Base-by-base conservation (phyloP, 1,140 invertebrate species). In the Pseudomyrmex cubaensis region DNA sequence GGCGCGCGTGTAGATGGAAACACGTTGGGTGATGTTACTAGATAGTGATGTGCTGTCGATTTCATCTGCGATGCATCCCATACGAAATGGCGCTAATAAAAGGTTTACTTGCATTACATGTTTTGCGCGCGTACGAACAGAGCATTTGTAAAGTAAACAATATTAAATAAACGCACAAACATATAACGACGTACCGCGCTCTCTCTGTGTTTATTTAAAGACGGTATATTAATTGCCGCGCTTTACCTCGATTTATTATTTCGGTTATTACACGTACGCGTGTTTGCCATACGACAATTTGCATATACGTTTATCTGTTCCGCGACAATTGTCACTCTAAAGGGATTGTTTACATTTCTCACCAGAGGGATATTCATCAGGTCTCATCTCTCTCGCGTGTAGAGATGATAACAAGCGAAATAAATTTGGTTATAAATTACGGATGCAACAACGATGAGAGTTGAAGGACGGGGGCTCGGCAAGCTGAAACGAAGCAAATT, bases 351-450 rank as follows among this genome's bases (percentile, higher is more conserved):
- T 80, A 70, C 76, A 72, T 80, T 80, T 80, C 76, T 80, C 76
- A 20, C 52, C 52, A 48, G 75, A 48, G 66, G 20, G 44, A 52
- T 80, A 80, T 80, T 80, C 66, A 80, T 80, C 72, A 72, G 66
- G 44, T 25, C 20, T 25, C 20, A 25, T 70, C 54, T 46, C 76
- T 46, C 76, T 44, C 46, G 22, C 54, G 48, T 77, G 7, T 35
- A 35, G 66, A 50, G 46, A 59, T 70, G 66, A 72, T 80, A 80
- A 80, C 76, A 57, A 70, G 76, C 76, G 66, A 80, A 80, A 80
- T 80, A 80, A 80, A 80, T 80, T 80, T 70, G 54, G 66, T 80
- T 80, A 72, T 80, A 72, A 80, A 80, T 80, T 80, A 80, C 76
- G 66, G 66, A 44, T 59, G 76, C 66, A 48, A 69, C 76, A 48